Evolutionary conservation across 2,113 vertebrate genomes (phyloP).

Genomic region (Heterocephalus glaber): DNA sequence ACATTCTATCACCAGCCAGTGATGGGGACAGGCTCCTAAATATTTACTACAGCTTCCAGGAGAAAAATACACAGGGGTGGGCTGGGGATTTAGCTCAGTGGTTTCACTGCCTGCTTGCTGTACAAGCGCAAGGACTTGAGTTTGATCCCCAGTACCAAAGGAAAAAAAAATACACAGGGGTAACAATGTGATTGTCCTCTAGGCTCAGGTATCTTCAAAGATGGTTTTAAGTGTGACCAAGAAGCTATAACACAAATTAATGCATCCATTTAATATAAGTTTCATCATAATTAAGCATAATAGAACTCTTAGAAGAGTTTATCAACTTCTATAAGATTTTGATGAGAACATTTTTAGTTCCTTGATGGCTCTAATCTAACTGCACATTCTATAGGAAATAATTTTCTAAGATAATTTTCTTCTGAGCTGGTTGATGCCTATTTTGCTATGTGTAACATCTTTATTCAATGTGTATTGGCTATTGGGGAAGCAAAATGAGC

Average conservation of each 20-base stretch:
- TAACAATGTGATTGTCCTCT: not conserved
- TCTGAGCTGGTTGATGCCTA: not conserved
- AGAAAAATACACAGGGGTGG: not conserved
- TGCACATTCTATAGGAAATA: not conserved
- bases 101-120: too few relatives aligned
- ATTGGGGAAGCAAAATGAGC: not conserved
- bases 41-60: not conserved
- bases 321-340: not conserved
- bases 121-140: too few relatives aligned
- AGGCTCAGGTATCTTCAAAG: not conserved
- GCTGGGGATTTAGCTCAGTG: too few relatives aligned
- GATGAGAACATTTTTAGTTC: not conserved
- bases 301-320: not conserved
- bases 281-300: slow-evolving; percentile 6
- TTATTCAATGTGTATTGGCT: not conserved
- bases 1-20: not conserved
- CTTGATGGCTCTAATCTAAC: not conserved
- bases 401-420: not conserved
- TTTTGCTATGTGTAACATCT: not conserved
- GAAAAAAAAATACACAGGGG: not conserved
- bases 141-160: too few relatives aligned
- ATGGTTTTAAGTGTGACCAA: not conserved
- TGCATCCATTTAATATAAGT: not conserved
- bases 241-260: not conserved
- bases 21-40: not conserved